Evolutionary conservation across 2,113 vertebrate species (phyloP).

Genomic region (Scomber japonicus): DNA sequence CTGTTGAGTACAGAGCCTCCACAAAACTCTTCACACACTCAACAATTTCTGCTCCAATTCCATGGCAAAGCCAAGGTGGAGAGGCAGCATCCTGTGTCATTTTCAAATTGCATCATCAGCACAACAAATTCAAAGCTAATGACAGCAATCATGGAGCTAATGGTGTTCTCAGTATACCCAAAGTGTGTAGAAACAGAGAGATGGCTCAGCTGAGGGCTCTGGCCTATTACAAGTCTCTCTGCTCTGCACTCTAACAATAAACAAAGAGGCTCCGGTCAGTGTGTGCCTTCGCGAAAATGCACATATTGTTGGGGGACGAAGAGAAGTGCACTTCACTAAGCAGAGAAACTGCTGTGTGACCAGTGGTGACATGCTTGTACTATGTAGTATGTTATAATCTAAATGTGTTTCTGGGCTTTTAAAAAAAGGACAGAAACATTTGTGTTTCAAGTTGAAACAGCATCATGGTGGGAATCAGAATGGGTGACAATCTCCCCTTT

Average conservation of each 20-base stretch:
- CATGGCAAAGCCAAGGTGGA: background rate
- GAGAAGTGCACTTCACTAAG: slow-evolving; percentile 31
- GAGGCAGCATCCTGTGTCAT: background rate
- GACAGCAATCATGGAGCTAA: slow-evolving; percentile 53
- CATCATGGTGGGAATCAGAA: slow-evolving; percentile 36
- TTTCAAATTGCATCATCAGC: background rate
- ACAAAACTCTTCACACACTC: background rate
- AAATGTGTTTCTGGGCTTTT: background rate
- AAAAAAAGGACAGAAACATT: slow-evolving; percentile 45
- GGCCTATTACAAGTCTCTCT: slow-evolving; percentile 49
- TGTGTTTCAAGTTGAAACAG: slow-evolving; percentile 52
- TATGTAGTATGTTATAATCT: background rate
- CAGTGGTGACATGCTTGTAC: background rate
- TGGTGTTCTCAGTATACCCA: slow-evolving; percentile 40
- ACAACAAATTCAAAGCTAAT: slow-evolving; percentile 55
- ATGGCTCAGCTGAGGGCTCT: slow-evolving; percentile 57
- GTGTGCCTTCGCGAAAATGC: slow-evolving; percentile 49
- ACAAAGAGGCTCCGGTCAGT: slow-evolving; percentile 66
- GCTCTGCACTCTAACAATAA: slow-evolving; percentile 72
- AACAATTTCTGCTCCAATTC: background rate
- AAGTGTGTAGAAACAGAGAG: slow-evolving; percentile 59
- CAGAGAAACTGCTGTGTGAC: background rate
- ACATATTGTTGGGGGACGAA: slow-evolving; percentile 46
- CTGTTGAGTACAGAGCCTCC: too few species aligned
- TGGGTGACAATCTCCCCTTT: slow-evolving; percentile 76